Evolutionary conservation across 1,140 invertebrate genomes (phyloP), one percentile per base, ranked within the genome.

Genomic region (Nephila pilipes): DNA sequence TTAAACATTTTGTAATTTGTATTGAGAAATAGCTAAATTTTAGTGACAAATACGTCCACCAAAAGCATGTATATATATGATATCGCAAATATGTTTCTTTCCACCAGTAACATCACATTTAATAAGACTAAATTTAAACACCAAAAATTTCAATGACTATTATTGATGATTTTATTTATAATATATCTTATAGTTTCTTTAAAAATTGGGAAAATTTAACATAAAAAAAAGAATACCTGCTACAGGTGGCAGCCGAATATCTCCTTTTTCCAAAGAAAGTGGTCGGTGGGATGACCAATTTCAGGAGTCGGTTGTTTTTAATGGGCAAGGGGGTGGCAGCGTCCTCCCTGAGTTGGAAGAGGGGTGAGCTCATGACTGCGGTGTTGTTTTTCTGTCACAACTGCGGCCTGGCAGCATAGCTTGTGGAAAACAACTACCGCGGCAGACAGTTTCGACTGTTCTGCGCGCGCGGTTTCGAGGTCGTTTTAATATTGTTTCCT

Each of bases 211-310:
- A 79, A 79, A 25, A 29, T 8, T 25, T 16, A 79, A 4, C 25
- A 25, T 38, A 1, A 10, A 8, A 25, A 18, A 54, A 22, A n/a
- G 6, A 10, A 36, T 92, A 92, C 90, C 81, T 92, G 90, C 90
- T 92, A 55, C 90, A 92, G n/a, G 90, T 92, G 18, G 90, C 55
- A 1, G 90, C 90, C 38, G 90, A 92, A 54, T 75, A 92, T 25
- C 90, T 57, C 54, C 90, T 85, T 22, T 81, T 63, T 2, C 18
- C 63, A 57, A 92, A 92, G 4, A 85, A 36, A 12, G 80, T 54
- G 46, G 58, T n/a, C 25, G 60, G 79, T 14, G 75, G 55, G 25
- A 79, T 63, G 54, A 83, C 36, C 10, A 79, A 79, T 22, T 46
- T 83, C 1, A 91, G 20, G 12, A 91, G 55, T 20, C 89, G 89